These are phyloP conservation scores for Tapirus indicus DNA, from an alignment of 2,797 vertebrate genomes.

Conservation along the genomic window DNA sequence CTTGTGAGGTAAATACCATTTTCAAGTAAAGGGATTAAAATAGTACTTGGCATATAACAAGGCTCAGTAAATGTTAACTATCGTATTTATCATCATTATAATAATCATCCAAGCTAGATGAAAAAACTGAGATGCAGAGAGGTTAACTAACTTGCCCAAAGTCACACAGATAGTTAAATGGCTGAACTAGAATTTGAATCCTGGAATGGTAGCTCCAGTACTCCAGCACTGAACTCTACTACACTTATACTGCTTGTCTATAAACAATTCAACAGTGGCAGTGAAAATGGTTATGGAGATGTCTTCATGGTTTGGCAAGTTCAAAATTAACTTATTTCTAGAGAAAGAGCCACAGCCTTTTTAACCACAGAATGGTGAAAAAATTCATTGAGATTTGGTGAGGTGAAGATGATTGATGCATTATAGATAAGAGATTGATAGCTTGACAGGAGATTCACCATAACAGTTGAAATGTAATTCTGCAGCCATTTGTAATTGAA, in stretches of 20 bases:
- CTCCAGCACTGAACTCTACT: background rate
- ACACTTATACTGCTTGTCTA: background rate
- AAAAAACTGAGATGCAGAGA: background rate
- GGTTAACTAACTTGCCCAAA: background rate
- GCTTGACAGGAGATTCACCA: background rate
- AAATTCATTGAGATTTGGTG: background rate
- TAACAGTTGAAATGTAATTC: background rate
- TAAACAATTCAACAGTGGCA: background rate
- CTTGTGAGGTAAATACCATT: background rate
- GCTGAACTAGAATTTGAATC: background rate
- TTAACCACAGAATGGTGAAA: background rate
- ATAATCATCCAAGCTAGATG: background rate
- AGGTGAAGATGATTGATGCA: background rate
- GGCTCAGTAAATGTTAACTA: background rate
- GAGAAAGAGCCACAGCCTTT: background rate
- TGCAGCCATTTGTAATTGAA: conserved; percentile 27
- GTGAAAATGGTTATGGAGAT: background rate
- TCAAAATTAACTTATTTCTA: background rate
- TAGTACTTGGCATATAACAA: background rate
- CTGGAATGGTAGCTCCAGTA: background rate
- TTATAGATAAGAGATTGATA: background rate
- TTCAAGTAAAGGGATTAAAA: background rate
- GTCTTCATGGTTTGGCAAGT: background rate
- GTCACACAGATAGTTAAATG: background rate
- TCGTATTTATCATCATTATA: background rate